Conservation (phyloP, 2,113 vertebrate genomes). For the Argyrosomus japonicus region DNA sequence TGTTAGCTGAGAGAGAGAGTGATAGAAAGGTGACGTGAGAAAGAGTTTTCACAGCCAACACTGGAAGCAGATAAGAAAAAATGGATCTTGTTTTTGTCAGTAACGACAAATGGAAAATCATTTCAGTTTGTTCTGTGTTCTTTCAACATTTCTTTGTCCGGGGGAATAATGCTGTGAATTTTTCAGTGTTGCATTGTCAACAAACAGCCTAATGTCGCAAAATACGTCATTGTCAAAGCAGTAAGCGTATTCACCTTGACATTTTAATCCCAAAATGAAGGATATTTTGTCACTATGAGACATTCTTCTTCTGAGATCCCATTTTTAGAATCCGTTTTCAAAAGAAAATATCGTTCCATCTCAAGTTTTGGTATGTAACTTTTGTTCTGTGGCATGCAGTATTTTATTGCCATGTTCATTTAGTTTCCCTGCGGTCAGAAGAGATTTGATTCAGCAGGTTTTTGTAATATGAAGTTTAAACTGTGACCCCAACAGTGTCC, state of each 20-base stretch:
- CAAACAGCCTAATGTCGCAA: not conserved
- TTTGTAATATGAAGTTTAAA: constrained; percentile 29
- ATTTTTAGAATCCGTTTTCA: not conserved
- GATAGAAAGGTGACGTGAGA: not conserved
- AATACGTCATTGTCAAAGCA: not conserved
- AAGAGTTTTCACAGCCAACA: not conserved
- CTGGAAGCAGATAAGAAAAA: not conserved
- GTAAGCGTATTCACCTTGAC: not conserved
- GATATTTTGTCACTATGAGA: not conserved
- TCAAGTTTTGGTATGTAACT: not conserved
- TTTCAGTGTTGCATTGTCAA: not conserved
- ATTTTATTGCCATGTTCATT: not conserved
- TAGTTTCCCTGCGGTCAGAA: not conserved
- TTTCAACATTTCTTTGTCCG: not conserved
- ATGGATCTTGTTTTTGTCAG: not conserved
- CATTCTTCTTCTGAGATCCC: not conserved
- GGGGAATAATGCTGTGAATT: not conserved
- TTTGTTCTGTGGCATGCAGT: not conserved
- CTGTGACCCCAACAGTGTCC: not conserved
- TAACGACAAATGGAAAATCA: not conserved
- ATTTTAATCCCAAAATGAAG: not conserved
- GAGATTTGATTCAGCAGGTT: not conserved
- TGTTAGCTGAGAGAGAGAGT: not conserved
- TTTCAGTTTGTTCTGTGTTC: constrained; percentile 10
- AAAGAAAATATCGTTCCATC: not conserved